Evolutionary conservation across 2,113 vertebrate species (phyloP).

Genomic region (Xenus cinereus): DNA sequence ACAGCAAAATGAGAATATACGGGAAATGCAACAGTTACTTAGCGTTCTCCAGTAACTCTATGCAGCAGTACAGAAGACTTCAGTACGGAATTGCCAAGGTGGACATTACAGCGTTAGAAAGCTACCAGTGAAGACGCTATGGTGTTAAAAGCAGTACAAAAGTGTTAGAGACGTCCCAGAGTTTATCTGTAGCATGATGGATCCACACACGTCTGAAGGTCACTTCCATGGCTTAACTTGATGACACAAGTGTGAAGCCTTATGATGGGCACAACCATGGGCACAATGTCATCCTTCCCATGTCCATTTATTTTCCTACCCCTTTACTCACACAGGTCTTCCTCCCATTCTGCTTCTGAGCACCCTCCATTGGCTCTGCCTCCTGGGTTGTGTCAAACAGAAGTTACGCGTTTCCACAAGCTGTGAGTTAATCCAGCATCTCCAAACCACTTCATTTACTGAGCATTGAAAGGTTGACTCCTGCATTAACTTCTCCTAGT

Average conservation of each 20-base stretch:
- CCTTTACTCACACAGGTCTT: accelerated
- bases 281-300: background rate
- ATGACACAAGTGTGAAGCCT: background rate
- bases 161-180: background rate
- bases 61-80: background rate
- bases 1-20: background rate
- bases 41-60: background rate
- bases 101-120: background rate
- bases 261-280: background rate
- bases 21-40: background rate
- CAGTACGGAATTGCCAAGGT: background rate
- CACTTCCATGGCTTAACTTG: background rate
- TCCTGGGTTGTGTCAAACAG: background rate
- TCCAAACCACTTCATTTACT: background rate
- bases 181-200: background rate
- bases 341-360: background rate
- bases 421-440: background rate
- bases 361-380: background rate
- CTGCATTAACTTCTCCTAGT: background rate
- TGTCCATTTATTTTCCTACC: background rate
- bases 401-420: background rate
- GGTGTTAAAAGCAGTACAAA: background rate
- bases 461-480: background rate
- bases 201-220: background rate
- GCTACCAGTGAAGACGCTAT: background rate